Conservation (phyloP, 2,888 invertebrate species). For the Unio pictorum region DNA sequence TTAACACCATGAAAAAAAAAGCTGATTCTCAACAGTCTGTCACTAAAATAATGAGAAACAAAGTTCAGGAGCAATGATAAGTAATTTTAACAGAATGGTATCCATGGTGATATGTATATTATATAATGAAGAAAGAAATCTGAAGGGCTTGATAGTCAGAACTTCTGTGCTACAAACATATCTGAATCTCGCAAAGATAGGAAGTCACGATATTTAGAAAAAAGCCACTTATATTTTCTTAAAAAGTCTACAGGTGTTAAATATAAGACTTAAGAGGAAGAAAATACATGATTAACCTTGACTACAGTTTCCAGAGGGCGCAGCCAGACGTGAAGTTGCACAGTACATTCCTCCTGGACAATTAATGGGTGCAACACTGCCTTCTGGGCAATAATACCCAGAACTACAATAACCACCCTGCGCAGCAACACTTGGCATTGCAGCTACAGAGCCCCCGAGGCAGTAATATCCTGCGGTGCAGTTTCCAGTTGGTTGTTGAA, state of each 20-base stretch:
- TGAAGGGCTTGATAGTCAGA: too few relatives aligned
- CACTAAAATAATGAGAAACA: conserved; percentile 6
- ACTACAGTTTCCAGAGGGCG: conserved; percentile 55
- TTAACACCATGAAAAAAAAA: too few relatives aligned
- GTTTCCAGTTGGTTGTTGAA: conserved; percentile 52
- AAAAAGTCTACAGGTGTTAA: too few relatives aligned
- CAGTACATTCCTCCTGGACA: conserved; percentile 66
- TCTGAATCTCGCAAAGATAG: too few relatives aligned
- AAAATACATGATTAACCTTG: conserved; percentile 45
- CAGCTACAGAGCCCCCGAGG: conserved; percentile 49
- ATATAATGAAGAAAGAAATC: too few relatives aligned
- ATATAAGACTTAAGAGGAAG: background rate
- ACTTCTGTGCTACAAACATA: too few relatives aligned
- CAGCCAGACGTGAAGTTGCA: conserved; percentile 43
- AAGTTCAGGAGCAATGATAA: background rate
- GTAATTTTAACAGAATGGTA: too few relatives aligned
- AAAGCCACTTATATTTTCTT: too few relatives aligned
- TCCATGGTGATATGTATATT: too few relatives aligned
- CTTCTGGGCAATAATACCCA: conserved; percentile 65
- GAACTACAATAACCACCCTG: conserved; percentile 60
- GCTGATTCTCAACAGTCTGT: too few relatives aligned
- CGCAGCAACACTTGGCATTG: conserved; percentile 53
- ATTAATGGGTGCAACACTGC: conserved; percentile 54
- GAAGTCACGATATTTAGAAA: too few relatives aligned
- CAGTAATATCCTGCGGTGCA: conserved; percentile 68